A percentile compares a stretch with the other conserved stretches of the same genome.
Evolutionary conservation across 2,888 invertebrate genomes (phyloP).

Genomic region (Neoscelio sp.): DNA sequence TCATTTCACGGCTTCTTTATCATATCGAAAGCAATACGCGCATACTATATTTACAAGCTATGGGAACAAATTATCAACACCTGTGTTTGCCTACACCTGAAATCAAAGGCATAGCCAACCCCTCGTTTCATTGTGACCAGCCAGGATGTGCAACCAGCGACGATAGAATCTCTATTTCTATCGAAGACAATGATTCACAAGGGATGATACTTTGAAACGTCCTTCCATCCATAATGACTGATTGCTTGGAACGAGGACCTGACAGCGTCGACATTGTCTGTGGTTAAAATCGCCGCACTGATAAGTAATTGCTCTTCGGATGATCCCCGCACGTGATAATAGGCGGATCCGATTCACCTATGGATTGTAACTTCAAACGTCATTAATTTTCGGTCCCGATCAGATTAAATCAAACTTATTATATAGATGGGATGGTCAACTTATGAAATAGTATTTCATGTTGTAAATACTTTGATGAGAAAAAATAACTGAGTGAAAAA

Average conservation of each 20-base stretch:
- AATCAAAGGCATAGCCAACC: conserved; percentile 74
- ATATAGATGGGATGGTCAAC: background rate
- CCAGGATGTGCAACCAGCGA: conserved; percentile 31
- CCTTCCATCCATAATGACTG: conserved; percentile 74
- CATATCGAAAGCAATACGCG: conserved; percentile 1
- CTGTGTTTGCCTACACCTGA: conserved; percentile 82
- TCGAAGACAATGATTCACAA: conserved; percentile 28
- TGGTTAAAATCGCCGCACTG: conserved; percentile 71
- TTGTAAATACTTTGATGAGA: too few species aligned
- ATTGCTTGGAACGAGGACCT: conserved; percentile 76
- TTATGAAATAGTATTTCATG: too few species aligned
- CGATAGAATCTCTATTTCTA: conserved; percentile 34
- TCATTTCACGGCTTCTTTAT: conserved; percentile 20
- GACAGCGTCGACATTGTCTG: conserved; percentile 78
- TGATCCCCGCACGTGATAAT: conserved; percentile 78
- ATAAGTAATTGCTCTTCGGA: conserved; percentile 79
- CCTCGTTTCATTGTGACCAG: conserved; percentile 37
- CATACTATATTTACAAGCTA: background rate
- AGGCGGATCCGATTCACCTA: conserved; percentile 47
- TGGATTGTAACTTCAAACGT: conserved; percentile 55
- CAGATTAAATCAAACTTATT: conserved; percentile 30
- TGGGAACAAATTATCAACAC: conserved; percentile 70
- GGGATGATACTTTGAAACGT: conserved; percentile 52
- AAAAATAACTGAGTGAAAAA: too few species aligned
- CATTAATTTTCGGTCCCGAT: conserved; percentile 54